Evolutionary conservation across 2,797 vertebrate species (phyloP).

Genomic region (Bovichtus diacanthus): DNA sequence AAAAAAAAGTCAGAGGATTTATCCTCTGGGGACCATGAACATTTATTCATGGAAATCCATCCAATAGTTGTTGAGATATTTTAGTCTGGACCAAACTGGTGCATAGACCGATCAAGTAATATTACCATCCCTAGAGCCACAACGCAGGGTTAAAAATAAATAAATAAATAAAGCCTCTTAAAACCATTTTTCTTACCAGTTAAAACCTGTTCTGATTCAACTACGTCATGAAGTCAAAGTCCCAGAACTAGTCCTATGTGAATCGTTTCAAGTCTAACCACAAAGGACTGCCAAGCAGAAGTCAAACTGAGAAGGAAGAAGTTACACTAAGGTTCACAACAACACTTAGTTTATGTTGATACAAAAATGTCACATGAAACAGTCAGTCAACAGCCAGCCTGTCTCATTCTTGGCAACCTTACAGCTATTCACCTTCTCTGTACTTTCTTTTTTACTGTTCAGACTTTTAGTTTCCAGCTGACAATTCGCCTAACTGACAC

Average conservation of each 20-base stretch:
- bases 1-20: neutral
- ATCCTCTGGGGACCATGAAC: neutral
- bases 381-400: neutral
- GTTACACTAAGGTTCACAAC: neutral
- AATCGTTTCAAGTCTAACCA: neutral
- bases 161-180: neutral
- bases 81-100: neutral
- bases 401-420: neutral
- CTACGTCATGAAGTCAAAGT: neutral
- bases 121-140: neutral
- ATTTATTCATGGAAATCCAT: neutral
- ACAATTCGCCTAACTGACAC: constrained; percentile 4
- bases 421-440: neutral
- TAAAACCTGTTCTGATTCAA: constrained; percentile 6
- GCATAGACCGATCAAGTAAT: neutral
- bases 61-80: neutral
- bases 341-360: neutral
- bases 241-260: neutral
- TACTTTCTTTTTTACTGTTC: constrained; percentile 15
- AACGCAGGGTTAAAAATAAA: neutral
- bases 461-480: constrained; percentile 2
- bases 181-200: neutral
- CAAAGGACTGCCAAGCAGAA: constrained; percentile 5
- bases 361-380: neutral
- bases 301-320: neutral